Evolutionary conservation across 2,113 vertebrate genomes (phyloP).

Genomic region (Thunnus thynnus): DNA sequence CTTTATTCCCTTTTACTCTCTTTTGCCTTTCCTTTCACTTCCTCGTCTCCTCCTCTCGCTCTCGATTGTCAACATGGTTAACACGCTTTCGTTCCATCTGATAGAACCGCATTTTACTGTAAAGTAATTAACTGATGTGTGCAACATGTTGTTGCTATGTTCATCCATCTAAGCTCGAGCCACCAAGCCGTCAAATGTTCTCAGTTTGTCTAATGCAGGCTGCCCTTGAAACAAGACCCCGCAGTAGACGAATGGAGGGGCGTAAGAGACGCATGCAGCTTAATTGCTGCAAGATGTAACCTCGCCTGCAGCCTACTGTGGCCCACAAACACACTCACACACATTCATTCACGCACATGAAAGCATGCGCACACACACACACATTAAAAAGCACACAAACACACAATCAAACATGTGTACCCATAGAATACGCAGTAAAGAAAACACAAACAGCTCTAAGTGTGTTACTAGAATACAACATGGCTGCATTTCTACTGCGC

Average conservation of each 20-base stretch:
- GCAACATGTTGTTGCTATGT: conserved; percentile 70
- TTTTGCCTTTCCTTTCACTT: neutral
- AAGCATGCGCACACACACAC: conserved; percentile 34
- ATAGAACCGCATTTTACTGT: conserved; percentile 67
- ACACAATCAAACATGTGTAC: conserved; percentile 47
- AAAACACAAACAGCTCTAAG: conserved; percentile 45
- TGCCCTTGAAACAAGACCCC: conserved; percentile 79
- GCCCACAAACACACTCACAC: conserved; percentile 72
- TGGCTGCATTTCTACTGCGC: neutral
- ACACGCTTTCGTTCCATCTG: conserved; percentile 53
- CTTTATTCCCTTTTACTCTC: neutral
- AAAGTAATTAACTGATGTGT: conserved; percentile 62
- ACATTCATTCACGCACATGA: conserved; percentile 54
- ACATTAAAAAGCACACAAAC: conserved; percentile 30
- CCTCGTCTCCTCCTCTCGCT: neutral
- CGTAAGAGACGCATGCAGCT: conserved; percentile 78
- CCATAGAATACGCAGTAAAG: conserved; percentile 20
- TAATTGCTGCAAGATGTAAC: conserved; percentile 86
- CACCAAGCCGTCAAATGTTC: conserved; percentile 68
- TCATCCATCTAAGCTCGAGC: conserved; percentile 28
- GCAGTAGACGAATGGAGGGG: conserved; percentile 72
- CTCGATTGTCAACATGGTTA: conserved; percentile 51
- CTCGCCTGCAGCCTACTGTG: conserved; percentile 76
- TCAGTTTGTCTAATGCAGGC: conserved; percentile 63
- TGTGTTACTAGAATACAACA: conserved; percentile 45